These are phyloP conservation scores for Paratilapia polleni DNA, from an alignment of 2,113 vertebrate genomes.

Conservation along the genomic window DNA sequence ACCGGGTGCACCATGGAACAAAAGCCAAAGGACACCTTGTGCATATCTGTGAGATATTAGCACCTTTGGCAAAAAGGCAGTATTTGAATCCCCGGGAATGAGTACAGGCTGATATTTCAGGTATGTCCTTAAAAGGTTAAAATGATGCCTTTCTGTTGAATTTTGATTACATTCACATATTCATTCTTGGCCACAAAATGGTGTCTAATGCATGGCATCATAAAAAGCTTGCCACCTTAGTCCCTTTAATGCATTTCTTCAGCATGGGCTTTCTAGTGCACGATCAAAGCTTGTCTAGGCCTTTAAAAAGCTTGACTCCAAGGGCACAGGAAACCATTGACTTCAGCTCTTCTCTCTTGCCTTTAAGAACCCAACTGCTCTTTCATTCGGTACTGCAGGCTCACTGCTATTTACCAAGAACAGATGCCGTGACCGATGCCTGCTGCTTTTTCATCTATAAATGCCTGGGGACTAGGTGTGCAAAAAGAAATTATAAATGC, in stretches of 20 bases:
- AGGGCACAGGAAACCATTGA: constrained; percentile 45
- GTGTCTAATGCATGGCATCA: constrained; percentile 38
- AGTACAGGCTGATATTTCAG: not conserved
- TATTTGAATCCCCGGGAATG: not conserved
- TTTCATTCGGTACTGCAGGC: constrained; percentile 51
- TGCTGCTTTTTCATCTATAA: constrained; percentile 51
- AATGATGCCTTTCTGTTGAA: not conserved
- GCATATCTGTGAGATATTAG: not conserved
- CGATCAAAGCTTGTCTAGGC: constrained; percentile 66
- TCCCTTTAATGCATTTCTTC: constrained; percentile 51
- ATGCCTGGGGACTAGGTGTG: constrained; percentile 13
- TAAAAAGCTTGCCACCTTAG: constrained; percentile 17
- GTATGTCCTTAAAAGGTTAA: not conserved
- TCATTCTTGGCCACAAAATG: constrained; percentile 28
- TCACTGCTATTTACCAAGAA: constrained; percentile 54
- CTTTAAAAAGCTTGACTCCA: constrained; percentile 54
- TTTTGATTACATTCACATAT: not conserved
- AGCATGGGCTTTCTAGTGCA: constrained; percentile 27
- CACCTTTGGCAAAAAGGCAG: not conserved
- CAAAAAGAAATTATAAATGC: not conserved
- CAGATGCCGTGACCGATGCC: constrained; percentile 40
- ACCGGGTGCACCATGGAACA: too few relatives aligned
- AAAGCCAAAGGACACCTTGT: not conserved
- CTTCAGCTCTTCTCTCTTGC: constrained; percentile 18
- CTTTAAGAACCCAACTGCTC: constrained; percentile 39